A percentile compares a stretch with the other conserved stretches of the same genome.
Conservation (phyloP, 2,113 vertebrate species). For the Albula glossodonta region DNA sequence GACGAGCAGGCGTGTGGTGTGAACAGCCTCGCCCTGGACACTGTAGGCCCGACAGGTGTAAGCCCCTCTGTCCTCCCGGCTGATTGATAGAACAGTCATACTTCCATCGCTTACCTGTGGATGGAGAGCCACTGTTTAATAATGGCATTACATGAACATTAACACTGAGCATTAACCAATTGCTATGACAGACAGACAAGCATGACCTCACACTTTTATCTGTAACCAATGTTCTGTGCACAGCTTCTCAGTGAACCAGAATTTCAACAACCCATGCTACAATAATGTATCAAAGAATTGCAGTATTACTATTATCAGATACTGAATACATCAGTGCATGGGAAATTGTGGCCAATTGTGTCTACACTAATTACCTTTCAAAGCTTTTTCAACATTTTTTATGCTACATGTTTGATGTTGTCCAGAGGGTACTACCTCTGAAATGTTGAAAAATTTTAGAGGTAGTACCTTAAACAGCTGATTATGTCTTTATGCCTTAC, state of each 20-base stretch:
- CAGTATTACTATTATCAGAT: background rate
- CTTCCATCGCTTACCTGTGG: constrained; percentile 89
- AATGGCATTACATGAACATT: no score
- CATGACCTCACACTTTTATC: background rate
- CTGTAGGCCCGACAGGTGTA: constrained; percentile 95
- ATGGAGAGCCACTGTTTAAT: background rate
- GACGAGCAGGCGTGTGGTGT: constrained; percentile 94
- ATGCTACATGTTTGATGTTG: no score
- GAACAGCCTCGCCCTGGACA: constrained; percentile 92
- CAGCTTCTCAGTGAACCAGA: background rate
- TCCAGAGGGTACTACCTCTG: no score
- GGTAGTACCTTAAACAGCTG: no score
- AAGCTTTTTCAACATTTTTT: no score
- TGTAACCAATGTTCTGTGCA: background rate
- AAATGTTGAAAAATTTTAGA: no score
- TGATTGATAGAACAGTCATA: constrained; percentile 86
- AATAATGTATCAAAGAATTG: background rate
- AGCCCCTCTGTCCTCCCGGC: constrained; percentile 87
- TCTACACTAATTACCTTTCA: no score
- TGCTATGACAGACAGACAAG: background rate
- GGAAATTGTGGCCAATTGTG: no score
- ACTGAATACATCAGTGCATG: no score
- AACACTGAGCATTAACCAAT: no score
- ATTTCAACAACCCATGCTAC: background rate
- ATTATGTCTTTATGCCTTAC: no score